phyloP scores from a whole-genome alignment of 2,797 vertebrate species.

The Hafferia zeledoni region DNA sequence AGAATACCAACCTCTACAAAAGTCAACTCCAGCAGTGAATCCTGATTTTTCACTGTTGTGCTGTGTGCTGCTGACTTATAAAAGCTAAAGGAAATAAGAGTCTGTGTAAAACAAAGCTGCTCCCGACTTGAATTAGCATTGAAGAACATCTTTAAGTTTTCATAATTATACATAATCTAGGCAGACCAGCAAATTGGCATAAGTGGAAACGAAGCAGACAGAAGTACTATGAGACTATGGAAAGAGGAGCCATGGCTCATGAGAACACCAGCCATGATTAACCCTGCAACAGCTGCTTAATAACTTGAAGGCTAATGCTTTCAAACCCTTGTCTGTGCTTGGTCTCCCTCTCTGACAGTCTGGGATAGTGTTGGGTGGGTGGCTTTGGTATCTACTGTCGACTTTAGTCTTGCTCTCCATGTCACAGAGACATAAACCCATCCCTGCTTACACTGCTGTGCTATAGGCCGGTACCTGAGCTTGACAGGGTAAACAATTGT shows the following conservation, averaged over 20 bases:
- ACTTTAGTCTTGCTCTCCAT: not conserved
- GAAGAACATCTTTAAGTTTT: not conserved
- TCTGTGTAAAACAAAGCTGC: not conserved
- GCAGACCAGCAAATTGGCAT: not conserved
- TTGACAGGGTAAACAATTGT: not conserved
- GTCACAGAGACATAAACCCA: not conserved
- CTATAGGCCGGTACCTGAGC: not conserved
- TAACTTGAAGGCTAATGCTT: not conserved
- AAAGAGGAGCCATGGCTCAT: not conserved
- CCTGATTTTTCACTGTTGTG: not conserved
- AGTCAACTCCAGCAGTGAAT: slow-evolving; percentile 25
- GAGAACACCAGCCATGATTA: not conserved
- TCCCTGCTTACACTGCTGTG: not conserved
- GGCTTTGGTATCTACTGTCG: not conserved
- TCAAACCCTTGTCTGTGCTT: not conserved
- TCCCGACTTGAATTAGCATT: not conserved
- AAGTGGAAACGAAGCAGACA: not conserved
- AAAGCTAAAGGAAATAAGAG: not conserved
- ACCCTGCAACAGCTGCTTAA: not conserved
- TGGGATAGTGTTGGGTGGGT: not conserved
- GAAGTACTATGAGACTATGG: not conserved
- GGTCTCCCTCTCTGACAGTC: not conserved
- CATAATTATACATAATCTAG: not conserved
- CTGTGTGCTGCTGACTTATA: not conserved
- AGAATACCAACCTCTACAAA: slow-evolving; percentile 39